phyloP scores from a whole-genome alignment of 2,113 vertebrate species.

The Monarcha castaneiventris region DNA sequence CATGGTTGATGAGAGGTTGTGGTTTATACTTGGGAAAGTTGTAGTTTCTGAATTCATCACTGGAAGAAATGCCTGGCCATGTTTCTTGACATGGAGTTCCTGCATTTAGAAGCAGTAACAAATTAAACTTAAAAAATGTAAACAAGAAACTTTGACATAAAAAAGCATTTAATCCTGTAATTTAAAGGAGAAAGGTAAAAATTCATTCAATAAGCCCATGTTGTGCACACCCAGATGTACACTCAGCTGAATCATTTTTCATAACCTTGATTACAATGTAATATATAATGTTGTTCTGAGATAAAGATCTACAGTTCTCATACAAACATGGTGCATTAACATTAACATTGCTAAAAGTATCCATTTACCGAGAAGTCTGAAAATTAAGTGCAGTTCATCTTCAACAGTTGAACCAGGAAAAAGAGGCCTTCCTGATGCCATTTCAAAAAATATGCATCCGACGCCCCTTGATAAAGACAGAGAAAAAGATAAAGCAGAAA shows the following conservation, averaged over 20 bases:
- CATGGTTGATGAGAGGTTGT: slow-evolving; percentile 94
- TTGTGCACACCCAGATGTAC: neutral
- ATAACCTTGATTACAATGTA: neutral
- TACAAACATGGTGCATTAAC: neutral
- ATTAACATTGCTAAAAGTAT: neutral
- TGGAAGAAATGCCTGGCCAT: slow-evolving; percentile 93
- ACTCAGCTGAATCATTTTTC: neutral
- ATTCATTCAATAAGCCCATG: neutral
- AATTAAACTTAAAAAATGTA: neutral
- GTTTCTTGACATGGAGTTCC: slow-evolving; percentile 95
- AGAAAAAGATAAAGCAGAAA: neutral
- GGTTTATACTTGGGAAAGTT: slow-evolving; percentile 97
- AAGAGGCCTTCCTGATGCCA: slow-evolving; percentile 96
- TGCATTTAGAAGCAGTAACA: slow-evolving; percentile 60
- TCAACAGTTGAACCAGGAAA: slow-evolving; percentile 98
- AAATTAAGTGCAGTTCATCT: slow-evolving; percentile 98
- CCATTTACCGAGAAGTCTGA: slow-evolving; percentile 90
- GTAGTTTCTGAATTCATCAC: slow-evolving; percentile 97
- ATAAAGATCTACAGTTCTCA: neutral
- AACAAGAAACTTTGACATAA: neutral
- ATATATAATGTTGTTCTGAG: neutral
- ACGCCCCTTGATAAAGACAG: slow-evolving; percentile 83
- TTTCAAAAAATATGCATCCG: slow-evolving; percentile 99
- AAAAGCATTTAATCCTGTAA: neutral
- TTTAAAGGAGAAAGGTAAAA: neutral